Percentiles rank a stretch among this genome's conserved stretches.
phyloP scores from a whole-genome alignment of 2,797 vertebrate species.

The Meda fulgida region DNA sequence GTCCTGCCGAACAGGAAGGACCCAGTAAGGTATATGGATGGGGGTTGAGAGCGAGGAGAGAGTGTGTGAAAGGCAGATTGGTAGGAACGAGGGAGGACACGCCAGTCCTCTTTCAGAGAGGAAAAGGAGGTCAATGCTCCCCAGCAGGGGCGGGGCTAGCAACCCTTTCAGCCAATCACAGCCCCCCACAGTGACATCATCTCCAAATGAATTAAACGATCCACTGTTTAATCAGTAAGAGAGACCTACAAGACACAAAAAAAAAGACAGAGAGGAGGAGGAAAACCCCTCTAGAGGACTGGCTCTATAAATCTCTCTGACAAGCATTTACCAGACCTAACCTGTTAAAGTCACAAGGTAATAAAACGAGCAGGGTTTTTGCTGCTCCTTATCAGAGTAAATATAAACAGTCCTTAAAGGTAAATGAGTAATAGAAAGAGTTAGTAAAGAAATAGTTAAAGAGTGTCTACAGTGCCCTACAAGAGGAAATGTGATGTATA shows the following conservation, averaged over 20 bases:
- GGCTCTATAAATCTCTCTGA: conserved; percentile 45
- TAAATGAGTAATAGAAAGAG: conserved; percentile 28
- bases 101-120: conserved; percentile 64
- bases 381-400: conserved; percentile 40
- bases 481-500: not conserved
- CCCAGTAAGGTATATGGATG: not conserved
- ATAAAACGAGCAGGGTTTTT: conserved; percentile 52
- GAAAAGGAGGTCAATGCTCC: conserved; percentile 69
- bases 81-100: conserved; percentile 23
- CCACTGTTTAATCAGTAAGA: conserved; percentile 70
- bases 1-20: not conserved
- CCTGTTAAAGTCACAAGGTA: conserved; percentile 50
- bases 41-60: conserved; percentile 5
- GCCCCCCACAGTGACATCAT: conserved; percentile 69
- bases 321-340: conserved; percentile 39
- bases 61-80: conserved; percentile 17
- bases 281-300: conserved; percentile 8
- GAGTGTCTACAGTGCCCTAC: not conserved
- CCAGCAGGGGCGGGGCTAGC: conserved; percentile 61
- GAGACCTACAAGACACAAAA: conserved; percentile 58
- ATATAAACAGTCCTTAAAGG: conserved; percentile 25
- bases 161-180: conserved; percentile 67
- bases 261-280: conserved; percentile 45
- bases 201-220: conserved; percentile 67
- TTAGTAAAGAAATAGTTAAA: conserved; percentile 25